Evolutionary conservation across 2,888 invertebrate species (phyloP).

Genomic region (Spisula subtruncata): DNA sequence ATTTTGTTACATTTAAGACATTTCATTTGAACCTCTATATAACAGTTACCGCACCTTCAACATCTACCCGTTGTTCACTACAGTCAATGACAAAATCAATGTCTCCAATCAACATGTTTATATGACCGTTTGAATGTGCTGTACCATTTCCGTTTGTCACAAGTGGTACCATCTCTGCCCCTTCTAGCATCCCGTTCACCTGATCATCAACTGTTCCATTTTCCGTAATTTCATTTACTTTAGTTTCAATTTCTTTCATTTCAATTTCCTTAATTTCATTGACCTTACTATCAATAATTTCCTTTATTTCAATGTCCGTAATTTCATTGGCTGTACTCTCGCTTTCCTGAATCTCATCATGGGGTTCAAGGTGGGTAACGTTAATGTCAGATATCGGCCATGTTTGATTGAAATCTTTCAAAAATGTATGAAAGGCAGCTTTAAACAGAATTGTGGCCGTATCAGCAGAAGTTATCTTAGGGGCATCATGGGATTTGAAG

Average conservation of each 20-base stretch:
- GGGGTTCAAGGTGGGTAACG: background rate
- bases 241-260: too few species aligned
- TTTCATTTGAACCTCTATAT: too few species aligned
- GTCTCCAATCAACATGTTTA: background rate
- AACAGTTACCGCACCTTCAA: too few species aligned
- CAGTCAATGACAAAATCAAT: background rate
- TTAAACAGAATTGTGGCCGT: background rate
- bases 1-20: too few species aligned
- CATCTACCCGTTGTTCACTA: too few species aligned
- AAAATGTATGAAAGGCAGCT: background rate
- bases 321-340: background rate
- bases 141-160: background rate
- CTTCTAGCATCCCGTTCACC: background rate
- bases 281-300: too few species aligned
- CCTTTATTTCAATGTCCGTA: too few species aligned
- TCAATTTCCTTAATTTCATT: too few species aligned
- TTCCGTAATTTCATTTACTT: too few species aligned
- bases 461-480: background rate
- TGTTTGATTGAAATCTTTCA: conserved; percentile 3
- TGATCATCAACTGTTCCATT: too few species aligned
- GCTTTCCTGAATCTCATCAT: background rate
- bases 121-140: background rate
- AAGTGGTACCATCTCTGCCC: background rate
- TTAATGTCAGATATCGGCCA: conserved; percentile 20
- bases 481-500: conserved; percentile 51